Base-by-base conservation (phyloP, 2,888 invertebrate species). In the Ecdyonurus torrentis region DNA sequence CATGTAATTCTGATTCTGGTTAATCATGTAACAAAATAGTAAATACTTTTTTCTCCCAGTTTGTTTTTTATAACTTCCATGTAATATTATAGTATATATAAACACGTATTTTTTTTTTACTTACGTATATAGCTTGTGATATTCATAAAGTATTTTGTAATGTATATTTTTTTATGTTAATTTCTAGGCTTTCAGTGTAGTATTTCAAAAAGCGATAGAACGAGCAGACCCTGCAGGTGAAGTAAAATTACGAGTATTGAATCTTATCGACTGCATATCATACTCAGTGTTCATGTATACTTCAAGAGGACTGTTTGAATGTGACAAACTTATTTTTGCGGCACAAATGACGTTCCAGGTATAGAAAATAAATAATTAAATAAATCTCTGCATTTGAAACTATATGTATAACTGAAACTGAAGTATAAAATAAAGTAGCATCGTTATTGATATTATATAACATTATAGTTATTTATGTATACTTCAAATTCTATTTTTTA, bases 291-390 rank as follows among this genome's bases (percentile, higher is more conserved):
- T 91, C 73, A 89, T 92, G 75, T 97, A 97, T 76, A 96, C 96
- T 2, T 88, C 91, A 0, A 78, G 96, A 70, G 96, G 97, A 18
- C 79, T 97, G 59, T 97, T 97, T 74, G 96, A 97, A 77, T 91
- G 91, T 70, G 96, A 97, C 75, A 97, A 97, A 76, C 82, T 97
- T 63, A 96, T 95, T 71, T 96, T 96, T 76, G 89, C 91, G 2
- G 89, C 93, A 1, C 96, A 96, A 78, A 94, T 96, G 93, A 87
- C 94, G 15, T 95, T 97, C 74, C 91, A 91, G 82, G 91, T 90
- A 72, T 68, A 25, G n/a, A n/a, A n/a, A n/a, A n/a, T n/a, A n/a
- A n/a, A n/a, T n/a, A n/a, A n/a, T n/a, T n/a, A n/a, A n/a, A n/a
- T n/a, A n/a, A n/a, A n/a, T n/a, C n/a, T n/a, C n/a, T n/a, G n/a